Percentiles rank a stretch among this genome's conserved stretches.
Conservation (phyloP, 2,797 vertebrate genomes). For the Sebastes trivittatus region DNA sequence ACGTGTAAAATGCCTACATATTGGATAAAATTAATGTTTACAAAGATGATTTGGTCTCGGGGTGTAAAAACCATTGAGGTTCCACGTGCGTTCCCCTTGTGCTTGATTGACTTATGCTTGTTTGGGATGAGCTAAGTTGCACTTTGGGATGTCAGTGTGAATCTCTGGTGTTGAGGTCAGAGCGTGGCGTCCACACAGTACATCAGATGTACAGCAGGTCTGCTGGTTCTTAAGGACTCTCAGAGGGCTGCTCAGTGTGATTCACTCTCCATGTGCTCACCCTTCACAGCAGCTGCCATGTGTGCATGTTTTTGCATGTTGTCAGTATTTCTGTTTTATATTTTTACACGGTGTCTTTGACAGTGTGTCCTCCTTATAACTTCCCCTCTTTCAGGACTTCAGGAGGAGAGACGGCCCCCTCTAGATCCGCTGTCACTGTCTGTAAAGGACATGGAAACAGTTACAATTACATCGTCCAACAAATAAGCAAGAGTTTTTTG, state of each 20-base stretch:
- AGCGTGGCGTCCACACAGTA: not conserved
- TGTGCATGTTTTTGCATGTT: not conserved
- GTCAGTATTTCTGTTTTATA: not conserved
- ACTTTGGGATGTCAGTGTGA: constrained; percentile 17
- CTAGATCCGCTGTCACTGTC: constrained; percentile 49
- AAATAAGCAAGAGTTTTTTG: not conserved
- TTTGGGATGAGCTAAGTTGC: constrained; percentile 3
- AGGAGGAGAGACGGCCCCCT: constrained; percentile 32
- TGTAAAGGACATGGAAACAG: constrained; percentile 37
- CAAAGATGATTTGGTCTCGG: not conserved
- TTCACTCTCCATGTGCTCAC: not conserved
- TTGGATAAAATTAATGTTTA: not conserved
- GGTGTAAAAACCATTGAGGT: constrained; percentile 1
- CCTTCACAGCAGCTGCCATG: constrained; percentile 20
- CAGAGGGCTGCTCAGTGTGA: not conserved
- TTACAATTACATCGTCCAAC: not conserved
- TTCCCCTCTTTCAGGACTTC: constrained; percentile 54
- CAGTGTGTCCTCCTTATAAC: constrained; percentile 37
- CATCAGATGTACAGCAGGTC: not conserved
- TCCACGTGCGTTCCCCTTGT: constrained; percentile 20
- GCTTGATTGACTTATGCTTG: constrained; percentile 13
- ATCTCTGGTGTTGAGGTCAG: not conserved
- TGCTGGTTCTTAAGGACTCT: not conserved
- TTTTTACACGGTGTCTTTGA: not conserved
- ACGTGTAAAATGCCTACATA: constrained; percentile 1